Base-by-base conservation (phyloP, 2,797 vertebrate genomes). In the Xenentodon cancila region DNA sequence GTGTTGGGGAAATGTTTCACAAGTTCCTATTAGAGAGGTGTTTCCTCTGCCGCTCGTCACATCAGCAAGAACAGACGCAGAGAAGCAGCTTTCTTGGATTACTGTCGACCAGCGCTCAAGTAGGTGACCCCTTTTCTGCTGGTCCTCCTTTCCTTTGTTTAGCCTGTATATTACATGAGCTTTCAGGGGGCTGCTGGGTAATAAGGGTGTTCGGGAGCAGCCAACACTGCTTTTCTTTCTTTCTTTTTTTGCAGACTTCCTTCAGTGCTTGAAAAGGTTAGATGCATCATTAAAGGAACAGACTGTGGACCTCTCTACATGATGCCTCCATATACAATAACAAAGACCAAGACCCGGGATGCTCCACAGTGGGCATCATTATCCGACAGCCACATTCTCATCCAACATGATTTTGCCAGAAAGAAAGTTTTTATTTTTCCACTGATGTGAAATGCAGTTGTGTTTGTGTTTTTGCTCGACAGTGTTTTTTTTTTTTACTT, bases 161-260 rank as follows among this genome's bases (percentile, higher is more conserved):
- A 37, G 34, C 34, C 11, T 37, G 34, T 37, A 13, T 73, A 73
- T 70, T 71, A 40, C 61, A 69, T 25, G 25, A 67, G 75, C 60
- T 71, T 80, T 74, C 58, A 43, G 37, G 55, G 16, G 46, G 30
- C 43, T 30, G 7, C 61, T 20, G 40, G 49, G 59, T 77, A 66
- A 80, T 59, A 60, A 69, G 63, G 73, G 59, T 34, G 56, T 52
- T 65, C 46, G 57, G 45, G 60, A 21, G 20, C 9, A 6, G 49
- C 50, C 59, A 53, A 18, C 61, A 53, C 53, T n/a, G n/a, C n/a
- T n/a, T n/a, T n/a, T n/a, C n/a, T n/a, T n/a, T n/a, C n/a, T n/a
- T 56, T 59, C 71, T 53, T 82, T 47, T 61, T 58, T 55, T 56
- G 46, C 71, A 44, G 17, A n/a, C 64, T 60, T 55, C 25, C 52